Evolutionary conservation across 2,888 invertebrate genomes (phyloP), one percentile per base, ranked within the genome.

Genomic region (Synanthedon andrenaeformis): DNA sequence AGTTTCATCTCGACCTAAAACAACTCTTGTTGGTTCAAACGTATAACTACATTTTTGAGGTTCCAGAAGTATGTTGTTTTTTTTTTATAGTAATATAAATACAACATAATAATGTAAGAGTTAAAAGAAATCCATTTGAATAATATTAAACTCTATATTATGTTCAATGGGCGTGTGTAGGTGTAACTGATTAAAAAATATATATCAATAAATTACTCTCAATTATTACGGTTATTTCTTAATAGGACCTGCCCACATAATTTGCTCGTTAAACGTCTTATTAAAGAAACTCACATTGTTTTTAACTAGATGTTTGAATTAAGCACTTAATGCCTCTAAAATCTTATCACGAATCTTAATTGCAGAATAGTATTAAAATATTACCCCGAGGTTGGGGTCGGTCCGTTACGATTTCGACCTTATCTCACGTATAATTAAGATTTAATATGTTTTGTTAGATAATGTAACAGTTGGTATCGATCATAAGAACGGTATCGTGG

Each of bases 331-430:
- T 80, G 70, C 75, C 74, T 79, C 78, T 76, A 76, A 77, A 82
- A 75, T 76, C 76, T 86, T 86, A 87, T 87, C 86, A 86, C 86
- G 82, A 84, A 87, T 87, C 86, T 86, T 86, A 86, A 87, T 87
- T 85, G 86, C 76, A 66, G 83, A 84, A 84, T 85, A 82, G 84
- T 82, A 84, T 85, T 86, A 86, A 86, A 84, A 84, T 85, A 84
- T 84, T 76, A 78, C 78, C 72, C 62, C 63, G 69, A 76, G 73
- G 67, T 73, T 66, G 63, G 58, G 59, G 57, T 62, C 58, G 61
- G 61, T 58, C 63, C 63, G 60, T 66, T 69, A 59, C 52, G 78
- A 70, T 69, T 61, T 74, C 58, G 59, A 69, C 77, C 72, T 70
- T 79, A 72, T 65, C 57, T n/a, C 49, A 2, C 19, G 23, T 62